A percentile compares a stretch with the other conserved stretches of the same genome.
Conservation (phyloP, 2,888 invertebrate genomes). For the Drosophila seclusa region DNA sequence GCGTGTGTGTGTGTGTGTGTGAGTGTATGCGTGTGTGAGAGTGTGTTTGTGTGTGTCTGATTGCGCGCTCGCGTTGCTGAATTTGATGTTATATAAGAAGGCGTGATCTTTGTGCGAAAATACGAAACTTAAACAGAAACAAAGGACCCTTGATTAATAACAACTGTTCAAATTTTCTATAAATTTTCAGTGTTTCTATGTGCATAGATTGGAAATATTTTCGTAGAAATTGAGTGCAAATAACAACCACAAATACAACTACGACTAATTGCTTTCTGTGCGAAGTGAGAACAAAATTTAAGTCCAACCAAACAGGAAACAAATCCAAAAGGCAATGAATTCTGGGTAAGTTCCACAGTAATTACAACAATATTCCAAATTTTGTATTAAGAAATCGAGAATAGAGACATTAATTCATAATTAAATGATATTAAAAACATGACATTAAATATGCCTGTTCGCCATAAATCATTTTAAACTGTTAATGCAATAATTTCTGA, state of each 20-base stretch:
- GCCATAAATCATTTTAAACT: background rate
- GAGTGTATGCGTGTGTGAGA: background rate
- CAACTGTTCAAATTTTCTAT: constrained; percentile 40
- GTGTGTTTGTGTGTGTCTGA: constrained; percentile 8
- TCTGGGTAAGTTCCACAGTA: constrained; percentile 63
- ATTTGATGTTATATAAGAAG: constrained; percentile 66
- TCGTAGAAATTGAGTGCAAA: constrained; percentile 59
- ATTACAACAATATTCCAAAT: background rate
- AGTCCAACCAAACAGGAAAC: constrained; percentile 23
- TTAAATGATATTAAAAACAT: background rate
- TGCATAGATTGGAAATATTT: constrained; percentile 61
- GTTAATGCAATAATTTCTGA: background rate
- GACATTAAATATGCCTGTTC: background rate
- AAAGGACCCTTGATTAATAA: constrained; percentile 10
- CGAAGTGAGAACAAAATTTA: constrained; percentile 25
- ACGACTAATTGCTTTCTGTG: constrained; percentile 30
- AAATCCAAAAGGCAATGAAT: constrained; percentile 54
- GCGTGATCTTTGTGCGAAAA: constrained; percentile 61
- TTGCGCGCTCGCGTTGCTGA: constrained; percentile 25
- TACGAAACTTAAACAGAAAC: constrained; percentile 8
- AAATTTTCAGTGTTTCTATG: constrained; percentile 73
- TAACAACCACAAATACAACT: constrained; percentile 43
- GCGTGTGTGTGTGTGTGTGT: constrained; percentile 1
- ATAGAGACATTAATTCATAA: background rate
- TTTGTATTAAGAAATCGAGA: background rate